Conservation (phyloP, 2,797 vertebrate species). For the Dallia pectoralis region DNA sequence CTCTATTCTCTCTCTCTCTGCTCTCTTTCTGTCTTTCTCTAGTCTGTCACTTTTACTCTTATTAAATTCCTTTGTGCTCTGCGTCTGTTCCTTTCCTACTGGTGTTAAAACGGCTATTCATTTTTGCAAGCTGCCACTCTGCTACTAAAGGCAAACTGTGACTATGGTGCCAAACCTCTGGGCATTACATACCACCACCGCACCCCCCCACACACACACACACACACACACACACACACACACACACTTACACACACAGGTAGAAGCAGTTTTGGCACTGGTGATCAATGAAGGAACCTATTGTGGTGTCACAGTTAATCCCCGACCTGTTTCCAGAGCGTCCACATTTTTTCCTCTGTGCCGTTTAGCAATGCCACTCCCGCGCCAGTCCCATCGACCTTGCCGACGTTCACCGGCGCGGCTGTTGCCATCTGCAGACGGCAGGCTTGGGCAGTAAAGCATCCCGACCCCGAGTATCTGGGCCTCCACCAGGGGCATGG, state of each 20-base stretch:
- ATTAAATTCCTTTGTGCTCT: slow-evolving; percentile 67
- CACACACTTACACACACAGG: slow-evolving; percentile 46
- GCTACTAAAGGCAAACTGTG: slow-evolving; percentile 23
- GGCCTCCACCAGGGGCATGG: slow-evolving; percentile 68
- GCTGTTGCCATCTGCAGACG: slow-evolving; percentile 74
- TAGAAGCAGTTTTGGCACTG: slow-evolving; percentile 60
- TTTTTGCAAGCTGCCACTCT: slow-evolving; percentile 68
- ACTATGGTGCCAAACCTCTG: slow-evolving; percentile 36
- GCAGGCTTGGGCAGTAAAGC: slow-evolving; percentile 81
- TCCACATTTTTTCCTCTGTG: slow-evolving; percentile 20
- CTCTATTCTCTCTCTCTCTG: slow-evolving; percentile 29
- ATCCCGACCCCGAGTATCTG: slow-evolving; percentile 72
- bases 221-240: no score
- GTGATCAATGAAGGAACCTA: slow-evolving; percentile 49
- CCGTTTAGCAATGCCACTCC: slow-evolving; percentile 65
- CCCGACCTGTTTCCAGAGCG: slow-evolving; percentile 33
- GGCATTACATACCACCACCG: background rate
- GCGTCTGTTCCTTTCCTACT: slow-evolving; percentile 24
- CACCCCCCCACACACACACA: no score
- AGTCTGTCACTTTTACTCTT: slow-evolving; percentile 39
- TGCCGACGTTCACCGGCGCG: slow-evolving; percentile 68
- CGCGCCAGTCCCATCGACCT: slow-evolving; percentile 68
- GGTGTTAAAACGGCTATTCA: slow-evolving; percentile 59
- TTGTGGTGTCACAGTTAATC: slow-evolving; percentile 59
- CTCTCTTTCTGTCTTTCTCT: background rate